Percentiles rank a stretch among this genome's conserved stretches.
Evolutionary conservation across 2,113 vertebrate species (phyloP).

Genomic region (Phodopus roborovskii): DNA sequence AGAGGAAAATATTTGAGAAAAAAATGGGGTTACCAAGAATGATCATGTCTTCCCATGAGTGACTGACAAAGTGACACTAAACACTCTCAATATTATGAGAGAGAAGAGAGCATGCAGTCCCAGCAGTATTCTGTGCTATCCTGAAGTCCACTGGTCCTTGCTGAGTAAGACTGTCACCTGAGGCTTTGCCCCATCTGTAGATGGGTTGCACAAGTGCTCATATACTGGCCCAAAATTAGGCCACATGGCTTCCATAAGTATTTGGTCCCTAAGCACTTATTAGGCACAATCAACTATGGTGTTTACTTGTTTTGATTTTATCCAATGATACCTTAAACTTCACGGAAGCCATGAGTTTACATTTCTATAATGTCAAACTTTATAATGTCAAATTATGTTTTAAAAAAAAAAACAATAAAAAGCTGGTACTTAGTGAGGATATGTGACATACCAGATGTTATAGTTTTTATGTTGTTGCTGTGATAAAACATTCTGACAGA

Average conservation of each 20-base stretch:
- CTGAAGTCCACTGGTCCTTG: background rate
- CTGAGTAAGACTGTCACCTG: background rate
- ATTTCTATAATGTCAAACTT: conserved; percentile 2
- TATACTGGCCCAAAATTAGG: background rate
- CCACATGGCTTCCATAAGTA: background rate
- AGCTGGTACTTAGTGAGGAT: background rate
- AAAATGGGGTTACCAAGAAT: background rate
- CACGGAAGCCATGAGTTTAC: background rate
- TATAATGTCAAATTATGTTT: conserved; percentile 33
- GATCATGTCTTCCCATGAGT: background rate
- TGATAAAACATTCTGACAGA: background rate
- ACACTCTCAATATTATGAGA: background rate
- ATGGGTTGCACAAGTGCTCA: background rate
- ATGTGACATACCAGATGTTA: background rate
- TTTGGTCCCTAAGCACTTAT: background rate
- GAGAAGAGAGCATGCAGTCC: background rate
- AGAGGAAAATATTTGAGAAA: background rate
- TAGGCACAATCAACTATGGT: background rate
- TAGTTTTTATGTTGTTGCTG: background rate
- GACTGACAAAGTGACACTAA: background rate
- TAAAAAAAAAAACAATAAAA: conserved; percentile 48
- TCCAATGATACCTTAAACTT: background rate
- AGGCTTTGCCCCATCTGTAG: background rate
- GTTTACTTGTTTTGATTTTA: conserved; percentile 23
- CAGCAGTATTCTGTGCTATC: background rate